These are phyloP conservation scores for Erpobdella octoculata DNA, from an alignment of 2,888 invertebrate genomes.

Conservation along the genomic window DNA sequence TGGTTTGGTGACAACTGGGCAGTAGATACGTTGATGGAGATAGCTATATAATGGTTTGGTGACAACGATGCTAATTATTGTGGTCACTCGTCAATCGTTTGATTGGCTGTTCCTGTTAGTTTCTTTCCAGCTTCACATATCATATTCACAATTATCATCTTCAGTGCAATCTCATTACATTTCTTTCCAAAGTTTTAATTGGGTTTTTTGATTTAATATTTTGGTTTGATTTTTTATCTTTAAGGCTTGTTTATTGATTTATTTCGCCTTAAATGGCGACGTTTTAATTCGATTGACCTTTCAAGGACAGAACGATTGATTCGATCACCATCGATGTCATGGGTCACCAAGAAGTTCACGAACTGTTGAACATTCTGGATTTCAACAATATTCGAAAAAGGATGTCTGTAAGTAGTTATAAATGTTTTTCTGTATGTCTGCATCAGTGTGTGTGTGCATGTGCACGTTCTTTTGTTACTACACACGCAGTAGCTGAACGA, in stretches of 20 bases:
- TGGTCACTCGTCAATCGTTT: too few species aligned
- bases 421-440: not conserved
- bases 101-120: too few species aligned
- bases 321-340: slow-evolving; percentile 50
- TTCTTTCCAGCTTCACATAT: too few species aligned
- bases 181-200: too few species aligned
- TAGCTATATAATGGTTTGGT: too few species aligned
- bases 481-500: too few species aligned
- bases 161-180: too few species aligned
- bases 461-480: too few species aligned
- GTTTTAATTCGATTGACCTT: not conserved
- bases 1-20: too few species aligned
- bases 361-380: slow-evolving; percentile 91
- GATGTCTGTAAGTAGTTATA: slow-evolving; percentile 76
- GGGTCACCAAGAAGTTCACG: slow-evolving; percentile 62
- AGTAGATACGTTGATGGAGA: too few species aligned
- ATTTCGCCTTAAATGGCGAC: not conserved
- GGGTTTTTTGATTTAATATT: slow-evolving; percentile 5
- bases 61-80: too few species aligned
- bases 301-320: slow-evolving; percentile 27
- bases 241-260: not conserved
- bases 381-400: slow-evolving; percentile 97
- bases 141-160: not conserved
- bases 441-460: too few species aligned
- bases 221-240: not conserved